Conservation (phyloP, 2,113 vertebrate genomes). For the Sebastes fasciatus region DNA sequence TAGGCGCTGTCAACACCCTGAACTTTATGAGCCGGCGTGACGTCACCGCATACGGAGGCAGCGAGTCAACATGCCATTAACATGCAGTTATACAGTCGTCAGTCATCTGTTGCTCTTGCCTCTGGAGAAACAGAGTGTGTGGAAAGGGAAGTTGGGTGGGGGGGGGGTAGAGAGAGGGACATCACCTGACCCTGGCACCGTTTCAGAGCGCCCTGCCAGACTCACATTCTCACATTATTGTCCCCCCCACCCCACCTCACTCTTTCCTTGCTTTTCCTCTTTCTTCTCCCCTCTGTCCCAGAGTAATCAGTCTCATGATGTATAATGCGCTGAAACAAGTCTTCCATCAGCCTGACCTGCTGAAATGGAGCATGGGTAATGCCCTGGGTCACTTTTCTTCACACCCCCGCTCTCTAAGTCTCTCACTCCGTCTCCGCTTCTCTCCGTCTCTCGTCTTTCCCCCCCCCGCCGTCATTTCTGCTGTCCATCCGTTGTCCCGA, state of each 20-base stretch:
- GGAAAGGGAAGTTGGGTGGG: background rate
- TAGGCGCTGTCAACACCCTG: conserved; percentile 42
- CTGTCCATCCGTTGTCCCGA: conserved; percentile 22
- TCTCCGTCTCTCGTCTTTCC: conserved; percentile 40
- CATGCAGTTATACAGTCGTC: conserved; percentile 41
- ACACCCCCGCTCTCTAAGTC: conserved; percentile 66
- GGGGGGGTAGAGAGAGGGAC: conserved; percentile 27
- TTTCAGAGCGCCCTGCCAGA: conserved; percentile 71
- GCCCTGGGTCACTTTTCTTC: conserved; percentile 75
- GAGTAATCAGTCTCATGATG: conserved; percentile 85
- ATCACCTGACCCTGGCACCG: conserved; percentile 81
- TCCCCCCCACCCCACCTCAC: background rate
- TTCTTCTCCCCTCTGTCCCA: conserved; percentile 68
- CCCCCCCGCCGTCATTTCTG: conserved; percentile 29
- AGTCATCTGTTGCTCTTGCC: conserved; percentile 24
- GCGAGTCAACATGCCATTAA: conserved; percentile 44
- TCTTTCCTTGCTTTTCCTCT: conserved; percentile 57
- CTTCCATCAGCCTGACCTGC: conserved; percentile 77
- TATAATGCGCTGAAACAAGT: conserved; percentile 78
- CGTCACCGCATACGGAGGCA: conserved; percentile 32
- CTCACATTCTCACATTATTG: conserved; percentile 65
- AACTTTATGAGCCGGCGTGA: conserved; percentile 37
- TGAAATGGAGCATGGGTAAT: conserved; percentile 82
- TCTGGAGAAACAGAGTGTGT: conserved; percentile 13
- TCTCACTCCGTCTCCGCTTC: conserved; percentile 45